These are phyloP conservation scores for Homalodisca vitripennis DNA, from an alignment of 1,140 invertebrate genomes.

Conservation along the genomic window DNA sequence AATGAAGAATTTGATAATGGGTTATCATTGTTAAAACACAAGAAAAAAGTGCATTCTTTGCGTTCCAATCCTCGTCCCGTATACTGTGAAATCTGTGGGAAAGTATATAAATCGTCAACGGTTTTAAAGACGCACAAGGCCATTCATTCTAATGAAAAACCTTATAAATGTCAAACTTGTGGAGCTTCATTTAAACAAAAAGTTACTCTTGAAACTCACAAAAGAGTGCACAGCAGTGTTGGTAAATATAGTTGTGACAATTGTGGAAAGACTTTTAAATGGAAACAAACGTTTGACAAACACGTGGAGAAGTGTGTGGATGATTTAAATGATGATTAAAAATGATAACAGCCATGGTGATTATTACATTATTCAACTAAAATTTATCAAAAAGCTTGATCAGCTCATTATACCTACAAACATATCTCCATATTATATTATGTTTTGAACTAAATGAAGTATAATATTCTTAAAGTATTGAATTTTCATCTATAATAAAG, in stretches of 20 bases:
- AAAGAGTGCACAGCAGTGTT: background rate
- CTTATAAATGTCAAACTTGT: background rate
- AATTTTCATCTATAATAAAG: too few relatives aligned
- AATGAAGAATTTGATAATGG: background rate
- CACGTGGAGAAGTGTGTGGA: background rate
- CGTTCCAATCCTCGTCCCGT: background rate
- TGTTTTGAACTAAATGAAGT: too few relatives aligned
- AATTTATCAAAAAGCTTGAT: too few relatives aligned
- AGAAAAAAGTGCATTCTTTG: background rate
- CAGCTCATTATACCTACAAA: too few relatives aligned
- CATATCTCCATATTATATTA: too few relatives aligned
- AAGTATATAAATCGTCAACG: background rate
- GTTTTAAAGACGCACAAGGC: background rate
- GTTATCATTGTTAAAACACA: background rate
- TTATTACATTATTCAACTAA: too few relatives aligned
- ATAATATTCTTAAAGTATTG: too few relatives aligned
- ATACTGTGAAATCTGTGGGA: background rate
- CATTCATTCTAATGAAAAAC: background rate
- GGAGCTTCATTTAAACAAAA: constrained; percentile 1
- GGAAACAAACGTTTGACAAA: constrained; percentile 4
- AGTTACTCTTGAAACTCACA: background rate
- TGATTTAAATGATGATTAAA: too few relatives aligned
- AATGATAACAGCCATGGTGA: too few relatives aligned
- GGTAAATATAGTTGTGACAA: background rate
- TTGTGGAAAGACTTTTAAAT: background rate